These are phyloP conservation scores for Brachyalestes nurse DNA, from an alignment of 2,797 vertebrate species.

Conservation along the genomic window DNA sequence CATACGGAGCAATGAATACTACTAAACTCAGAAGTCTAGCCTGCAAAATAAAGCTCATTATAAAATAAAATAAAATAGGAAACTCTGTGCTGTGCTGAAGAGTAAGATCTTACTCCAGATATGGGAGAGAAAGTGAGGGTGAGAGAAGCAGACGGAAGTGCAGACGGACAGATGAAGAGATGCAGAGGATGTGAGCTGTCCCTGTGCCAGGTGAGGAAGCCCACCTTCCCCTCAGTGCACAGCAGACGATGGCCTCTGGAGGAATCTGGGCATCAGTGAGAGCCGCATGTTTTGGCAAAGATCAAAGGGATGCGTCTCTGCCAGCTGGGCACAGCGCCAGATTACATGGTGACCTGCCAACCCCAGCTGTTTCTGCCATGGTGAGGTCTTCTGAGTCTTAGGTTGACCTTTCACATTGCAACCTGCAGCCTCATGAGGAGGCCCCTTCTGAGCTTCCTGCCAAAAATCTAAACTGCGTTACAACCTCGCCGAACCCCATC, in stretches of 20 bases:
- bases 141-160: neutral
- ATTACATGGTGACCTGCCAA: slow-evolving; percentile 54
- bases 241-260: slow-evolving; percentile 14
- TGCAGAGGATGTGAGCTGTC: slow-evolving; percentile 2
- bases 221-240: slow-evolving; percentile 38
- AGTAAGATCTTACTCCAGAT: neutral
- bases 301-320: slow-evolving; percentile 48
- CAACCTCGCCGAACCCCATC: slow-evolving; percentile 13
- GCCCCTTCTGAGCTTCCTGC: slow-evolving; percentile 9
- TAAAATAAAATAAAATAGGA: neutral
- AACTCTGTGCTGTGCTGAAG: too few species aligned
- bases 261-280: slow-evolving; percentile 40
- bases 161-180: slow-evolving; percentile 8
- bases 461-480: slow-evolving; percentile 51
- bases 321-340: slow-evolving; percentile 43
- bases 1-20: too few species aligned
- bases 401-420: slow-evolving; percentile 62
- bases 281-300: slow-evolving; percentile 40
- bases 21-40: neutral
- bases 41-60: neutral
- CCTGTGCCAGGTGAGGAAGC: slow-evolving; percentile 25
- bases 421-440: slow-evolving; percentile 28
- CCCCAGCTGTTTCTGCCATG: slow-evolving; percentile 63
- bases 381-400: slow-evolving; percentile 47
- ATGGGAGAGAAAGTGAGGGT: neutral